phyloP scores from a whole-genome alignment of 2,888 invertebrate species.

The Ectropis crepuscularia region DNA sequence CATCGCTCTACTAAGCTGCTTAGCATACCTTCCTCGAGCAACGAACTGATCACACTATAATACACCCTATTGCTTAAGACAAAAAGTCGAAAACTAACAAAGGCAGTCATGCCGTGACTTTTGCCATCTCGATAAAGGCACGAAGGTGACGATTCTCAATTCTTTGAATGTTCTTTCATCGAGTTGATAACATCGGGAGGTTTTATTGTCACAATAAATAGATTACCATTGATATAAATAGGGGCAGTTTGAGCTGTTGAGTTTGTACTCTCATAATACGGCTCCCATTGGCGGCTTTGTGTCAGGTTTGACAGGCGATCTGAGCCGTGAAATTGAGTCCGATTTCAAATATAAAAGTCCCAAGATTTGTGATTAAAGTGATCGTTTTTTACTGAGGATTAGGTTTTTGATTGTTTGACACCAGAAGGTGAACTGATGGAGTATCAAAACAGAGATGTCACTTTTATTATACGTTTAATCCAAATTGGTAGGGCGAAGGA shows the following conservation, averaged over 20 bases:
- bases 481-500: too few species aligned
- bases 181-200: conserved; percentile 81
- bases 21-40: conserved; percentile 64
- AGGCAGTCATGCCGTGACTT: conserved; percentile 62
- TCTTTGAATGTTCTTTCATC: conserved; percentile 83
- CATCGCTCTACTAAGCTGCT: conserved; percentile 77
- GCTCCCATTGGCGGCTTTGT: conserved; percentile 79
- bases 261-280: conserved; percentile 66
- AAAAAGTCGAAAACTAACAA: conserved; percentile 45
- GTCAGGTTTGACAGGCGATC: conserved; percentile 82
- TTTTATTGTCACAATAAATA: conserved; percentile 84
- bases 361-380: conserved; percentile 68
- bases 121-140: conserved; percentile 78
- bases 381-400: conserved; percentile 70
- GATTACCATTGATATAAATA: conserved; percentile 83
- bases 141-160: conserved; percentile 71
- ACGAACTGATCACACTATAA: conserved; percentile 43
- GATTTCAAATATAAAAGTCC: conserved; percentile 80
- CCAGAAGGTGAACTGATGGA: conserved; percentile 48
- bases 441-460: conserved; percentile 43
- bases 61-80: conserved; percentile 46
- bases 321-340: conserved; percentile 83
- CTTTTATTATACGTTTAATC: not conserved
- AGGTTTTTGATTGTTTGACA: conserved; percentile 76
- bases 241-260: conserved; percentile 72